Conservation (phyloP, 2,888 invertebrate genomes). For the Sepiola atlantica region DNA sequence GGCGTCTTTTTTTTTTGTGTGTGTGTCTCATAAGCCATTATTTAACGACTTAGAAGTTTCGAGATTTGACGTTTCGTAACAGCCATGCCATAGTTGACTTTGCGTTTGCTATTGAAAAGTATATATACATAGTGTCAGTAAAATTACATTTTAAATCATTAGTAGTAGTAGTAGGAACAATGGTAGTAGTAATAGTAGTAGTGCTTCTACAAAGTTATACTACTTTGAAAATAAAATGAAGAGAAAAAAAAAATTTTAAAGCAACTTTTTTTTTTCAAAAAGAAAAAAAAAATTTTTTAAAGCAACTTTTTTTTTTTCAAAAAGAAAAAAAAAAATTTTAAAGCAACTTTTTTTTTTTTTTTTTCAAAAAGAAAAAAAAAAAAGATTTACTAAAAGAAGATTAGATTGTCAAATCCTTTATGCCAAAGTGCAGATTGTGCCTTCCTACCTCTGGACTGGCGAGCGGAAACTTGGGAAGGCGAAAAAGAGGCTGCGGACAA, state of each 20-base stretch:
- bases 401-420: conserved; percentile 60
- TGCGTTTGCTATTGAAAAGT: too few relatives aligned
- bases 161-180: not conserved
- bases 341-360: not conserved
- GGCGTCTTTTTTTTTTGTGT: too few relatives aligned
- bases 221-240: not conserved
- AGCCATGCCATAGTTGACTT: too few relatives aligned
- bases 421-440: conserved; percentile 59
- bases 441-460: conserved; percentile 68
- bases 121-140: too few relatives aligned
- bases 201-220: not conserved
- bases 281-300: not conserved
- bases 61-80: too few relatives aligned
- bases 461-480: conserved; percentile 50
- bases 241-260: not conserved
- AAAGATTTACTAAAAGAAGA: conserved; percentile 54
- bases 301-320: not conserved
- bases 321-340: not conserved
- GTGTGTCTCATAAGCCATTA: too few relatives aligned
- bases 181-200: not conserved
- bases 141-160: not conserved
- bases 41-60: too few relatives aligned
- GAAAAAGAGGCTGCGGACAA: conserved; percentile 40
- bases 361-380: not conserved
- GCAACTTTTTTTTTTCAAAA: not conserved